phyloP scores from a whole-genome alignment of 2,113 vertebrate species.

The Propithecus coquereli region DNA sequence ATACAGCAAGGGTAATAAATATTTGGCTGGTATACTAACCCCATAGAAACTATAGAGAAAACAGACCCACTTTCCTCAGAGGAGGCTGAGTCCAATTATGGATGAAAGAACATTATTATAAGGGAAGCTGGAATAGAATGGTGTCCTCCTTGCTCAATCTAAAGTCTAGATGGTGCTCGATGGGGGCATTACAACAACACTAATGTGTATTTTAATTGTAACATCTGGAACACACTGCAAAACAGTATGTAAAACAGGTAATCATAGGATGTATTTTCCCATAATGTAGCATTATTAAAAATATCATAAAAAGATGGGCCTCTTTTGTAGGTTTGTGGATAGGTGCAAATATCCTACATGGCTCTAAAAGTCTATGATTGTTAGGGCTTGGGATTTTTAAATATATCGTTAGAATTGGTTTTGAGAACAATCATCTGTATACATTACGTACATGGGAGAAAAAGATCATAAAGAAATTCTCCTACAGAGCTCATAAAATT shows the following conservation, averaged over 20 bases:
- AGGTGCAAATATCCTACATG: neutral
- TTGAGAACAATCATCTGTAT: neutral
- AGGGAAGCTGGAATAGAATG: neutral
- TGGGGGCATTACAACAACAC: neutral
- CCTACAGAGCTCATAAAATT: conserved; percentile 19
- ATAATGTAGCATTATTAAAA: neutral
- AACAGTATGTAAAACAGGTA: neutral
- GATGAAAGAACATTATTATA: neutral
- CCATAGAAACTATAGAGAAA: neutral
- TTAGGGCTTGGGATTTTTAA: neutral
- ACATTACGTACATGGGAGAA: neutral
- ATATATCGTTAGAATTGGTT: neutral
- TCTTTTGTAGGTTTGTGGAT: neutral
- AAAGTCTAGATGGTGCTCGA: neutral
- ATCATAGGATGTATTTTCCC: neutral
- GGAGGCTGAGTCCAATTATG: neutral
- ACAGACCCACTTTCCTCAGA: neutral
- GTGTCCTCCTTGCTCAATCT: neutral
- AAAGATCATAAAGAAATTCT: conserved; percentile 21
- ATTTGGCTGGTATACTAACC: neutral
- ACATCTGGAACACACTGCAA: neutral
- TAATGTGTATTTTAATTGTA: neutral
- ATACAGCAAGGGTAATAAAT: neutral
- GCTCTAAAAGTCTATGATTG: neutral
- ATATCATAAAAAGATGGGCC: neutral